Conservation (phyloP, 2,888 invertebrate species). For the Cepaea hortensis region DNA sequence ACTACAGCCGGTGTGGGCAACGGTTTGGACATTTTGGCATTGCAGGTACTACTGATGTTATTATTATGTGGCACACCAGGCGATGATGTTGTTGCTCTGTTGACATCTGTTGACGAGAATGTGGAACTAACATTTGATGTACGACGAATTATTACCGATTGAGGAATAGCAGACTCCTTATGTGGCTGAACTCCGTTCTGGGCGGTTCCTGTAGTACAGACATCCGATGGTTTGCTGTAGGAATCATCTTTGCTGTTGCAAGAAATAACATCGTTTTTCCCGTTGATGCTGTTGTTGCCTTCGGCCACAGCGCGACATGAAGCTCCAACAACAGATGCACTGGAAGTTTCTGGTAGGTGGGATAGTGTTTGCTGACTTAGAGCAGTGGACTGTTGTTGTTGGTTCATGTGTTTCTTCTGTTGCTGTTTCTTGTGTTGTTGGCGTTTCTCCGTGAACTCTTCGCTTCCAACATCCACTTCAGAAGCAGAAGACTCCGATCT, state of each 20-base stretch:
- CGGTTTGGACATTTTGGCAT: neutral
- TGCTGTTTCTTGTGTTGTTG: slow-evolving; percentile 47
- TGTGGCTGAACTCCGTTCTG: slow-evolving; percentile 54
- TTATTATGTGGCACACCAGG: slow-evolving; percentile 22
- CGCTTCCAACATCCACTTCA: slow-evolving; percentile 73
- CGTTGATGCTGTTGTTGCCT: neutral
- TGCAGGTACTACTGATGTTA: neutral
- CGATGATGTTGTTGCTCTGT: slow-evolving; percentile 7
- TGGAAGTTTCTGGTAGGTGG: slow-evolving; percentile 23
- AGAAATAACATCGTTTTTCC: slow-evolving; percentile 6
- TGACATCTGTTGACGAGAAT: slow-evolving; percentile 17
- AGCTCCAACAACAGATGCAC: neutral
- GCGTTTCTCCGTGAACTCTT: slow-evolving; percentile 63
- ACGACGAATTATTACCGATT: slow-evolving; percentile 72
- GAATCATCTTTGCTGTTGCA: slow-evolving; percentile 11
- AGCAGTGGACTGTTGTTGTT: slow-evolving; percentile 25
- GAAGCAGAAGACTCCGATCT: slow-evolving; percentile 75
- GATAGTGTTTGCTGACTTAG: slow-evolving; percentile 10
- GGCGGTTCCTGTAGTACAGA: neutral
- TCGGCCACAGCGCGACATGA: neutral
- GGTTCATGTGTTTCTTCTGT: slow-evolving; percentile 31
- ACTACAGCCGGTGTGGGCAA: neutral
- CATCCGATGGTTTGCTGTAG: neutral
- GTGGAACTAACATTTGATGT: slow-evolving; percentile 52
- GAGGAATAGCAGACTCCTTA: slow-evolving; percentile 62